Percentiles rank a stretch among this genome's conserved stretches.
phyloP scores from a whole-genome alignment of 2,888 invertebrate genomes.

The Glyphotaelius pellucidus region DNA sequence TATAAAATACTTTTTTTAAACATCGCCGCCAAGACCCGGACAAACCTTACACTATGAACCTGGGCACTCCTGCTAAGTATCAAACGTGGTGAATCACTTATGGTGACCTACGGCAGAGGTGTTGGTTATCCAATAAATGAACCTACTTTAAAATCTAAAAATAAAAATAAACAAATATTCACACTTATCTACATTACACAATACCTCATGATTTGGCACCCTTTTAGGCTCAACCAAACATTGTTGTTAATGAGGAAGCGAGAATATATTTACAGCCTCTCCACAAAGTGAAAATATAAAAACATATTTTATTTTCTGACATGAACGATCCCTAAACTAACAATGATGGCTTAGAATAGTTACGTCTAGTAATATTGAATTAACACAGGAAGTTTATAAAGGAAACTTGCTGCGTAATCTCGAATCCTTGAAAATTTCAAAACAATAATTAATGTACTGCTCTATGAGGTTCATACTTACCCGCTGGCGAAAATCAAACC shows the following conservation, averaged over 20 bases:
- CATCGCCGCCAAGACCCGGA: too few species aligned
- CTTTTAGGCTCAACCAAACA: neutral
- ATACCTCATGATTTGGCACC: too few species aligned
- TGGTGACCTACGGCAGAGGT: too few species aligned
- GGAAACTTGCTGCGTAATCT: neutral
- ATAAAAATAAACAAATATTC: too few species aligned
- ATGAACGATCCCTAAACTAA: neutral
- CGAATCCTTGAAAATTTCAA: neutral
- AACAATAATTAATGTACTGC: neutral
- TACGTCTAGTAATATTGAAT: neutral
- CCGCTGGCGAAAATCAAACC: neutral
- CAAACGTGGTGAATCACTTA: too few species aligned
- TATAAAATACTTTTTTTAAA: too few species aligned
- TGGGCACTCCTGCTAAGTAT: too few species aligned
- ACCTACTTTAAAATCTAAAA: too few species aligned
- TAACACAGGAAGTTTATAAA: neutral
- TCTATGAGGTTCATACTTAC: too few species aligned
- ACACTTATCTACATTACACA: too few species aligned
- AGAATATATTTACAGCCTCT: neutral
- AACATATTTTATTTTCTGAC: neutral
- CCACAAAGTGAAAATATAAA: neutral
- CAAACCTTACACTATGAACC: too few species aligned
- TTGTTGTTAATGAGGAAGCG: neutral
- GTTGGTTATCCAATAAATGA: too few species aligned
- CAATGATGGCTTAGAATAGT: neutral